Conservation (phyloP, 2,113 vertebrate genomes). For the Pangasianodon gigas region DNA sequence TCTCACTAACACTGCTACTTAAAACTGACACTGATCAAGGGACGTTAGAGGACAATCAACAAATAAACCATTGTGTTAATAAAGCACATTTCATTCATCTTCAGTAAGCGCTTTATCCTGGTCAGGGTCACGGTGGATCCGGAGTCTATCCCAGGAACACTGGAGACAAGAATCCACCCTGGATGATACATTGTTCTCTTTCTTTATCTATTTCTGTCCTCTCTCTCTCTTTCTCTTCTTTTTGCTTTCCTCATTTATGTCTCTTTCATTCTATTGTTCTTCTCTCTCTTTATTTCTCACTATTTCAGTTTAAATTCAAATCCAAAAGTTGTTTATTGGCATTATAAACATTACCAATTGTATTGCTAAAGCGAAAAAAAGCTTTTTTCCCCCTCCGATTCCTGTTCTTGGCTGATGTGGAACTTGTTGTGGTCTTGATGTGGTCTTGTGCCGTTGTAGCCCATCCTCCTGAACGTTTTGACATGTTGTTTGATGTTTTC, state of each 20-base stretch:
- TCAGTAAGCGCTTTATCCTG: no score
- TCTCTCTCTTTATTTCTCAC: not conserved
- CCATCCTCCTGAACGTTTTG: not conserved
- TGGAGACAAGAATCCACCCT: not conserved
- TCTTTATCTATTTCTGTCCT: not conserved
- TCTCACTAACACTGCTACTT: not conserved
- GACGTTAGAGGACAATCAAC: not conserved
- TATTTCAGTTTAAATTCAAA: not conserved
- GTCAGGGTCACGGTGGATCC: not conserved
- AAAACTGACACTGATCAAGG: not conserved
- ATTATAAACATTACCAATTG: no score
- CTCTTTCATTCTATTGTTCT: not conserved
- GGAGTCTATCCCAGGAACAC: no score
- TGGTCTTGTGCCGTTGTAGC: not conserved
- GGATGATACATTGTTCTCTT: no score
- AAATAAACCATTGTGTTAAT: not conserved
- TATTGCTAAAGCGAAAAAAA: no score
- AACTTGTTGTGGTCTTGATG: not conserved
- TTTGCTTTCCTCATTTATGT: not conserved
- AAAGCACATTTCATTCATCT: no score
- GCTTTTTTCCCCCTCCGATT: not conserved
- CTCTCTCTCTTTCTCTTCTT: not conserved
- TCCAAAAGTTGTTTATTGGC: no score
- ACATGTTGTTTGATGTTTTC: not conserved
- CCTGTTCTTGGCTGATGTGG: not conserved